Conservation (phyloP, 2,888 invertebrate genomes). For the Oxyscelio sp. region DNA sequence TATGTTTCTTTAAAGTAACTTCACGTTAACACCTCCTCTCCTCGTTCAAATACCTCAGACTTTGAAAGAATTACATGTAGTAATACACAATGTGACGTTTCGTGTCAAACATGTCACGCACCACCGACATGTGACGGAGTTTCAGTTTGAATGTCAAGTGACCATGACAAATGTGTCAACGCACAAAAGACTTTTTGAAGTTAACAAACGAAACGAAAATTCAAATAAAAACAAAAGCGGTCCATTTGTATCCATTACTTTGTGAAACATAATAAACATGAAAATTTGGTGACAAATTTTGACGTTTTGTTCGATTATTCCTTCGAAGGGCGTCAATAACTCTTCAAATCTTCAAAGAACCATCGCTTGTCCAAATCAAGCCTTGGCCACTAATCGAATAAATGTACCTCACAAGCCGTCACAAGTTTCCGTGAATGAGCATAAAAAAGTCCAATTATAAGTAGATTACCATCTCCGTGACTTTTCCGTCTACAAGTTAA, state of each 20-base stretch:
- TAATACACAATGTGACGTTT: too few species aligned
- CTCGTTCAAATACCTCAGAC: too few species aligned
- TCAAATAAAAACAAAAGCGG: too few species aligned
- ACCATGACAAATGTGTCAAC: too few species aligned
- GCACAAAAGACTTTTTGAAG: too few species aligned
- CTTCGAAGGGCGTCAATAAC: not conserved
- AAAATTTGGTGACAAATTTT: not conserved
- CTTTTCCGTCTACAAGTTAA: conserved; percentile 64
- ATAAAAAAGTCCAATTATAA: conserved; percentile 61
- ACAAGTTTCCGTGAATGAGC: conserved; percentile 47
- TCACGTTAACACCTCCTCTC: too few species aligned
- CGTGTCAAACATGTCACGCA: too few species aligned
- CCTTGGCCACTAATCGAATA: conserved; percentile 7
- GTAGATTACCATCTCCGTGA: conserved; percentile 62
- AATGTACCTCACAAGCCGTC: conserved; percentile 39
- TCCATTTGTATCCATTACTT: not conserved
- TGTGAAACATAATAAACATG: not conserved
- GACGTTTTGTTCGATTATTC: not conserved
- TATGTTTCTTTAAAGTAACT: too few species aligned
- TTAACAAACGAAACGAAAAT: too few species aligned
- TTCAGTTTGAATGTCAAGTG: too few species aligned
- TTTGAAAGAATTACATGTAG: too few species aligned
- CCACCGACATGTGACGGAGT: too few species aligned
- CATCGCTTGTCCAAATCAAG: conserved; percentile 6
- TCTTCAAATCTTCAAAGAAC: not conserved